These are phyloP conservation scores for Diphyllodes magnificus DNA, from an alignment of 2,113 vertebrate genomes.

Conservation along the genomic window DNA sequence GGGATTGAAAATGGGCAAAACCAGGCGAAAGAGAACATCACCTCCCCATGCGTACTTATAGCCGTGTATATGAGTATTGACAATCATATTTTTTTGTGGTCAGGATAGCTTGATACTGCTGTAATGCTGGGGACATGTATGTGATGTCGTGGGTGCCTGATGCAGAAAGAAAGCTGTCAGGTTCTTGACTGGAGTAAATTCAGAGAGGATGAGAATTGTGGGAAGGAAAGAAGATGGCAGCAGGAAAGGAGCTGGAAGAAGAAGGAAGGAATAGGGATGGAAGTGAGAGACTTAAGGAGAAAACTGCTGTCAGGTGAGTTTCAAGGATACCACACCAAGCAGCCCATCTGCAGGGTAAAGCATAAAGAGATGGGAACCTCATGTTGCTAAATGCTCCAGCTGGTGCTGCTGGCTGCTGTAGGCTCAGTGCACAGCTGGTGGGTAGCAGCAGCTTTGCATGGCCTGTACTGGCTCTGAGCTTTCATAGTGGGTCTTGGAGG, in stretches of 20 bases:
- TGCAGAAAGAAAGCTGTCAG: not conserved
- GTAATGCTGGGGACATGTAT: not conserved
- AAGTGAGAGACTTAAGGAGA: not conserved
- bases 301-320: not conserved
- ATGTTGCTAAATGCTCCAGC: not conserved
- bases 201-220: not conserved
- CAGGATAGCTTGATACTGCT: not conserved
- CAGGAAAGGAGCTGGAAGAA: not conserved
- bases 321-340: not conserved
- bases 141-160: accelerated
- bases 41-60: not conserved
- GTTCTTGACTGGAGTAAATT: not conserved
- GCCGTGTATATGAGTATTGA: not conserved
- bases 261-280: not conserved
- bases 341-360: not conserved
- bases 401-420: not conserved
- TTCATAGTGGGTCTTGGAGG: not conserved
- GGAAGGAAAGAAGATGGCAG: not conserved
- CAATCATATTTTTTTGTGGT: not conserved
- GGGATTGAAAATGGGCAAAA: not conserved
- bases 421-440: not conserved
- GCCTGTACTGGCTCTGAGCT: not conserved
- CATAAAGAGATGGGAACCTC: not conserved
- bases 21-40: not conserved
- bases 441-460: not conserved